A percentile compares a stretch with the other conserved stretches of the same genome.
phyloP scores from a whole-genome alignment of 1,140 invertebrate genomes.

The Drosophila mayri region DNA sequence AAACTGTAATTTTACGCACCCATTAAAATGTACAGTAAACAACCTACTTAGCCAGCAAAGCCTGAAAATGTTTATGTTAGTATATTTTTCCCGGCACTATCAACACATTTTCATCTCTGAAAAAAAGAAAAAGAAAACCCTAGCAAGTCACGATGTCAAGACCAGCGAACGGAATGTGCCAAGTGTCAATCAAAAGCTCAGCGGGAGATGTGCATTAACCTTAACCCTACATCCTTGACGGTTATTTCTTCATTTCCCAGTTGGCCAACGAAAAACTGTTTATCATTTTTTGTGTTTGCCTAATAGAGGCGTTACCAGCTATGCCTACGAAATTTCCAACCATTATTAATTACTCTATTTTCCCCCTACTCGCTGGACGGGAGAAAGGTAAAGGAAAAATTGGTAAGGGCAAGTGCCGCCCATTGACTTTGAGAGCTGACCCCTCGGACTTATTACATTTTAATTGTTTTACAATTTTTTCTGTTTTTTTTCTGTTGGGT shows the following conservation, averaged over 20 bases:
- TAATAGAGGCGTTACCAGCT: constrained; percentile 73
- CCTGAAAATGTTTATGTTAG: constrained; percentile 16
- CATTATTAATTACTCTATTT: constrained; percentile 78
- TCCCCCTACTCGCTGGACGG: too few species aligned
- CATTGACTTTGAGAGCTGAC: constrained; percentile 52
- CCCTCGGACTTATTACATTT: constrained; percentile 73
- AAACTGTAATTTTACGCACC: constrained; percentile 17
- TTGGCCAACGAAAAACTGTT: constrained; percentile 65
- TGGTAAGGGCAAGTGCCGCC: constrained; percentile 27
- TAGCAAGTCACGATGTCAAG: constrained; percentile 68
- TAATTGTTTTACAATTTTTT: constrained; percentile 82
- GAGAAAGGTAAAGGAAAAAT: constrained; percentile 15
- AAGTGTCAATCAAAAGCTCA: constrained; percentile 75
- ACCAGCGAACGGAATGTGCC: constrained; percentile 58
- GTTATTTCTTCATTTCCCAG: constrained; percentile 17
- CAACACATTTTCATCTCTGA: constrained; percentile 62
- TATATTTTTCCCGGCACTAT: constrained; percentile 25
- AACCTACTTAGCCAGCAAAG: constrained; percentile 53
- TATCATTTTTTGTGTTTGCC: constrained; percentile 63
- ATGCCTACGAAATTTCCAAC: constrained; percentile 34
- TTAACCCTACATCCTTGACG: constrained; percentile 60
- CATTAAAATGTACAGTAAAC: constrained; percentile 7
- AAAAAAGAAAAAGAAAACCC: constrained; percentile 15
- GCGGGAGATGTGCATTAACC: constrained; percentile 35
- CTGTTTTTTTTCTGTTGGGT: constrained; percentile 29